These are phyloP conservation scores for Thera britannica DNA, from an alignment of 2,888 invertebrate genomes.

Conservation along the genomic window DNA sequence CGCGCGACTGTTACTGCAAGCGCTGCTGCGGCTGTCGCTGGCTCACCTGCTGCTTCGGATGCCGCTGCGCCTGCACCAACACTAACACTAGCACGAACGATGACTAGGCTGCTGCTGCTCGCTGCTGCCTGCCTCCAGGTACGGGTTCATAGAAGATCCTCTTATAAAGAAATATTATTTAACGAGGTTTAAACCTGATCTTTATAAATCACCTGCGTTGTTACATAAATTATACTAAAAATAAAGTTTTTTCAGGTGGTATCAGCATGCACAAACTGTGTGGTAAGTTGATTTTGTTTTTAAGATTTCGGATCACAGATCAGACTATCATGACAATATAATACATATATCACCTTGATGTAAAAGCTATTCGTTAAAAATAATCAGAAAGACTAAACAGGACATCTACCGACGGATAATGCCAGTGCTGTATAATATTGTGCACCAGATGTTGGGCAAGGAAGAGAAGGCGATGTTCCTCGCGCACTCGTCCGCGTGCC, in stretches of 20 bases:
- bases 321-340: too few species aligned
- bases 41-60: constrained; percentile 57
- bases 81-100: constrained; percentile 31
- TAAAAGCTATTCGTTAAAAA: too few species aligned
- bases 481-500: constrained; percentile 71
- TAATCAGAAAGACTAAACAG: too few species aligned
- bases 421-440: background rate
- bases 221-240: too few species aligned
- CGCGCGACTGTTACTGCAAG: constrained; percentile 61
- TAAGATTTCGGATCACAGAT: background rate
- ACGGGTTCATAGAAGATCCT: background rate
- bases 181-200: too few species aligned
- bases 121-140: constrained; percentile 40
- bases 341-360: too few species aligned
- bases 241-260: constrained; percentile 56
- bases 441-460: constrained; percentile 63
- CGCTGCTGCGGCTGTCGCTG: constrained; percentile 56
- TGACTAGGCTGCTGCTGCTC: constrained; percentile 38
- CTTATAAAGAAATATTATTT: too few species aligned
- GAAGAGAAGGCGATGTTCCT: constrained; percentile 76
- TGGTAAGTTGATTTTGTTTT: constrained; percentile 54
- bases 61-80: constrained; percentile 52
- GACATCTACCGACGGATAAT: too few species aligned
- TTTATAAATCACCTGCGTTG: too few species aligned
- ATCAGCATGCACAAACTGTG: constrained; percentile 71